Evolutionary conservation across 2,113 vertebrate genomes (phyloP), one percentile per base, ranked within the genome.

Genomic region (Butorides virescens): DNA sequence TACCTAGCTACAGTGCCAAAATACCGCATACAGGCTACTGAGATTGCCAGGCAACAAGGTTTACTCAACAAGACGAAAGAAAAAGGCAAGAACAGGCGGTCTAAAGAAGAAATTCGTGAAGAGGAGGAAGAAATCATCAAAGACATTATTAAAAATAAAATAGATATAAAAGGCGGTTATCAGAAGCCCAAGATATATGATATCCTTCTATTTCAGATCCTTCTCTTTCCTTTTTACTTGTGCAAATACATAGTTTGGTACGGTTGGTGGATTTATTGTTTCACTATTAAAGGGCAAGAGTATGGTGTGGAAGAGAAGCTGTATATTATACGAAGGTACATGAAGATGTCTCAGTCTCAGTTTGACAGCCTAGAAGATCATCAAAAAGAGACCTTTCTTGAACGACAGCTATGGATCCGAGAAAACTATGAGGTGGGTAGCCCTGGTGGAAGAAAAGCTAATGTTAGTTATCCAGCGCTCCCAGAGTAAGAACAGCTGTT

Each of bases 141-240:
- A 23, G 98, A 99, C 96, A 99, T 99, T 92, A 99, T 99, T 95
- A 99, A 99, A 97, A 99, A 98, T 93, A 99, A 99, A 98, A 99
- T 99, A 72, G 99, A 99, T 97, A 99, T 99, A 94, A 99, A 99
- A 94, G 99, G 99, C 2, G 99, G 99, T 91, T 99, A 99, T 97
- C 99, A 99, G 98, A 99, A 99, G 79, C 99, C 99, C 67, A 99
- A 98, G 85, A 94, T 99, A 75, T 98, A 98, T 0, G 99, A 99
- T 97, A 99, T 99, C 89, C 98, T 99, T 66, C 97, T 99, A 22
- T 99, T 99, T 89, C 98, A 99, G 95, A 99, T 99, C 14, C 76
- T 99, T 42, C 98, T 99, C 9, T 98, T 98, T 59, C 99, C 99
- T 23, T 98, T 99, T 96, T 98, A 99, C 90, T 88, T 99, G 80